Evolutionary conservation across 2,888 invertebrate genomes (phyloP).

Genomic region (Nezara viridula): DNA sequence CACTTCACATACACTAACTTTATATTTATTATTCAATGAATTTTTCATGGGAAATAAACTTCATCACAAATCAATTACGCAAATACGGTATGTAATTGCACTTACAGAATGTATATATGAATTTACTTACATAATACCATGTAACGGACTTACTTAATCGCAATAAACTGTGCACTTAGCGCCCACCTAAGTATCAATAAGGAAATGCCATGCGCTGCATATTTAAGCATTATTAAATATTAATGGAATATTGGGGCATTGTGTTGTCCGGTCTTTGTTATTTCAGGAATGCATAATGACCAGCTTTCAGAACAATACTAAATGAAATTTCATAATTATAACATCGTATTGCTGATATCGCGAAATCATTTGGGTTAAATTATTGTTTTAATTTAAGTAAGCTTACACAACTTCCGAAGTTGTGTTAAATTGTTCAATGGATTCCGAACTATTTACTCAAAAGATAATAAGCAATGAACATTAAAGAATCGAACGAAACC

Average conservation of each 20-base stretch:
- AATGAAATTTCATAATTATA: too few relatives aligned
- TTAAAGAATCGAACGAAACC: too few relatives aligned
- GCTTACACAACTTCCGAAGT: too few relatives aligned
- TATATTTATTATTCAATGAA: neutral
- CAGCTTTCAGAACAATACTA: neutral
- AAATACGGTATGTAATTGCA: neutral
- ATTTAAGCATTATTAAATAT: neutral
- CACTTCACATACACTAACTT: too few relatives aligned
- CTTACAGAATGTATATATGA: neutral
- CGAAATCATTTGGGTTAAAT: too few relatives aligned
- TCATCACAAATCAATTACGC: neutral
- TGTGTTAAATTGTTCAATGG: too few relatives aligned
- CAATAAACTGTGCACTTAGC: neutral
- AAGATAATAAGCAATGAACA: too few relatives aligned
- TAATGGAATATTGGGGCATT: neutral
- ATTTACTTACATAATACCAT: neutral
- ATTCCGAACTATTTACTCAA: too few relatives aligned
- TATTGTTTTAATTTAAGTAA: too few relatives aligned
- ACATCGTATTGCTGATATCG: too few relatives aligned
- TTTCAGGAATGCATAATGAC: neutral
- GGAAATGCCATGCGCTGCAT: neutral
- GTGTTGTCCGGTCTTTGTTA: neutral
- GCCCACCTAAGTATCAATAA: neutral
- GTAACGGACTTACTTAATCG: neutral
- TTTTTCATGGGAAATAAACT: neutral